These are phyloP conservation scores for Phortica variegata DNA, from an alignment of 1,140 invertebrate genomes.

Conservation along the genomic window DNA sequence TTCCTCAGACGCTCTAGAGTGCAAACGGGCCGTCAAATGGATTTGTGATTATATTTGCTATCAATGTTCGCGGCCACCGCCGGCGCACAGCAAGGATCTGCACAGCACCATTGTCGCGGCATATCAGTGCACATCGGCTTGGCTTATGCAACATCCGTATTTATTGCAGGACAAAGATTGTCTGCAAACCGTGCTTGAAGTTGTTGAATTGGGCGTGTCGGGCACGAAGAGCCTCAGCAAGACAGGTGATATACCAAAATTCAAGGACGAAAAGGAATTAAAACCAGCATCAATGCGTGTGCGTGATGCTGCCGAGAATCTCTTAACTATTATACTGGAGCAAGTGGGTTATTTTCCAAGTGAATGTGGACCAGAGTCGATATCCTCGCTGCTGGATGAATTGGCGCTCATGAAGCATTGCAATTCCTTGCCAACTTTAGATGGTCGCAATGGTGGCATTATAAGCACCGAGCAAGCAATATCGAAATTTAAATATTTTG, in stretches of 20 bases:
- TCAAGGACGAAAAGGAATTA: constrained; percentile 94
- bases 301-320: constrained; percentile 89
- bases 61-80: constrained; percentile 94
- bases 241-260: constrained; percentile 82
- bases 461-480: constrained; percentile 47
- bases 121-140: constrained; percentile 86
- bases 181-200: constrained; percentile 89
- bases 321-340: constrained; percentile 87
- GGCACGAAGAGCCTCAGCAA: constrained; percentile 89
- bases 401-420: constrained; percentile 80
- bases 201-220: constrained; percentile 96
- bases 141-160: constrained; percentile 87
- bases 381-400: constrained; percentile 87
- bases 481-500: constrained; percentile 81
- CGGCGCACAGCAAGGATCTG: constrained; percentile 93
- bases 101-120: constrained; percentile 97
- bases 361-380: constrained; percentile 78
- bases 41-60: constrained; percentile 95
- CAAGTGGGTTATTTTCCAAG: constrained; percentile 86
- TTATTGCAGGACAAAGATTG: constrained; percentile 90
- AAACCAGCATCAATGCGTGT: constrained; percentile 96
- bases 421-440: constrained; percentile 60
- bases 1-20: constrained; percentile 76
- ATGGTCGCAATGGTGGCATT: constrained; percentile 25
- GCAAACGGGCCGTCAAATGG: constrained; percentile 94